phyloP scores from a whole-genome alignment of 92 coral and sea anemone genomes.

The Porites evermanni region DNA sequence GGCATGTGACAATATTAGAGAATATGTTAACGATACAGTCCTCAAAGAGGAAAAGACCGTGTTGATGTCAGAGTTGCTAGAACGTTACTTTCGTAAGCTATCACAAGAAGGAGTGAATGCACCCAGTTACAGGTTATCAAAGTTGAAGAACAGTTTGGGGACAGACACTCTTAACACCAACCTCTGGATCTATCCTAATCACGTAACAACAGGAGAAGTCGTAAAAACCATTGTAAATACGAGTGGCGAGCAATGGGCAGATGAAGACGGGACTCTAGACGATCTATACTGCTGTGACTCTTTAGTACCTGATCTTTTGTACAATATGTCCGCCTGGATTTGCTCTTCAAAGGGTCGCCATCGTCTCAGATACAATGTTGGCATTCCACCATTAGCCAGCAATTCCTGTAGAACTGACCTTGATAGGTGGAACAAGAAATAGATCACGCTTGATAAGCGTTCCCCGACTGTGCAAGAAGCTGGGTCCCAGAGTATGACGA shows the following conservation, averaged over 20 bases:
- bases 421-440: no score
- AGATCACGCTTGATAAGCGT: no score
- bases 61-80: constrained; percentile 53
- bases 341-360: constrained; percentile 40
- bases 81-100: constrained; percentile 32
- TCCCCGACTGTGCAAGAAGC: no score
- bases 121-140: constrained; percentile 61
- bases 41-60: constrained; percentile 44
- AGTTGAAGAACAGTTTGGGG: constrained; percentile 66
- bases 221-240: constrained; percentile 43
- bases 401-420: no score
- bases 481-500: no score
- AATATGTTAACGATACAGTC: constrained; percentile 46
- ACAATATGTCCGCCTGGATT: constrained; percentile 75
- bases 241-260: constrained; percentile 27
- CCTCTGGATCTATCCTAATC: constrained; percentile 53
- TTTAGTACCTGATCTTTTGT: constrained; percentile 64
- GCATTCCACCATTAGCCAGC: no score
- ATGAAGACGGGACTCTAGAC: constrained; percentile 35
- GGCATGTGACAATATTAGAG: constrained; percentile 51
- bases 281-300: constrained; percentile 51
- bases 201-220: constrained; percentile 56
- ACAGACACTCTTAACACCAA: constrained; percentile 46
- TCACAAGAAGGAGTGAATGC: constrained; percentile 46
- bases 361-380: neutral